phyloP scores from a whole-genome alignment of 2,888 invertebrate genomes.

The Nephrotoma flavescens region DNA sequence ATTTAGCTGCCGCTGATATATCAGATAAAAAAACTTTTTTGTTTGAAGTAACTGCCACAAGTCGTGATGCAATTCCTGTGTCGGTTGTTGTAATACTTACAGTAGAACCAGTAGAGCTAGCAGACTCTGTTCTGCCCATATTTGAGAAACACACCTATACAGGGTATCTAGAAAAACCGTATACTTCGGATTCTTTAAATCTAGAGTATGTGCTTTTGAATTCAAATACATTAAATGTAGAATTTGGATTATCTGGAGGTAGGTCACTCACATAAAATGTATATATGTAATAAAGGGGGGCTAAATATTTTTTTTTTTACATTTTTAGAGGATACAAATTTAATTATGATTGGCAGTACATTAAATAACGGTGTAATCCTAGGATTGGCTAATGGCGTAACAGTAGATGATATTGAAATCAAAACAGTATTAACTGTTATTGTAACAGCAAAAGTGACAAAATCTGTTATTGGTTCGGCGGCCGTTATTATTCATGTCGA shows the following conservation, averaged over 20 bases:
- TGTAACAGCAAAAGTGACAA: conserved; percentile 13
- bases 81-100: neutral
- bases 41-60: neutral
- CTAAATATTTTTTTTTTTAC: conserved; percentile 7
- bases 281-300: conserved; percentile 8
- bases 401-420: conserved; percentile 6
- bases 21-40: conserved; percentile 1
- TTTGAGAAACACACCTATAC: conserved; percentile 11
- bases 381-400: conserved; percentile 7
- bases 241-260: no score
- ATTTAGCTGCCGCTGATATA: neutral
- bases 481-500: conserved; percentile 5
- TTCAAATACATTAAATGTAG: no score
- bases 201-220: conserved; percentile 7
- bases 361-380: no score
- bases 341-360: conserved; percentile 5
- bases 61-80: neutral
- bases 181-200: conserved; percentile 2
- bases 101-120: neutral
- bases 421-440: conserved; percentile 12
- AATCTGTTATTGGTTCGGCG: conserved; percentile 4
- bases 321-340: conserved; percentile 5
- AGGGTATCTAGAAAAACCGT: conserved; percentile 11
- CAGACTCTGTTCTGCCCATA: neutral
- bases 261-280: neutral